Evolutionary conservation across 2,888 invertebrate genomes (phyloP).

Genomic region (Silvanus unidentatus): DNA sequence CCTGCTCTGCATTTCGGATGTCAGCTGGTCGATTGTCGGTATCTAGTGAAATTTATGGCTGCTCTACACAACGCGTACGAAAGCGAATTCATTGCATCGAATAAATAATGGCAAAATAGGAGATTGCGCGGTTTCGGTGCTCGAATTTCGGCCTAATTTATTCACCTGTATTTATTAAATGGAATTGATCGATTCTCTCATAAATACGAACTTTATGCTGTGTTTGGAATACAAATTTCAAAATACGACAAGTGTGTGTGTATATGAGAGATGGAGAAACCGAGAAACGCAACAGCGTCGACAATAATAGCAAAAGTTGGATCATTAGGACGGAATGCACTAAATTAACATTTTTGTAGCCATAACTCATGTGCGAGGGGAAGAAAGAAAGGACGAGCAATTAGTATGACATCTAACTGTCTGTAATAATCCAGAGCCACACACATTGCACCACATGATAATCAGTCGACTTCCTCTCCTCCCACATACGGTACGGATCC

Average conservation of each 20-base stretch:
- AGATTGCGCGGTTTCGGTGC: constrained; percentile 37
- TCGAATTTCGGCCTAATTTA: constrained; percentile 40
- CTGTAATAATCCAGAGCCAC: constrained; percentile 35
- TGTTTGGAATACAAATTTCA: too few relatives aligned
- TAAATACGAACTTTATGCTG: too few relatives aligned
- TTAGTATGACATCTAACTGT: constrained; percentile 43
- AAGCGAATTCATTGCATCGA: constrained; percentile 24
- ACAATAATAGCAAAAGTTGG: constrained; percentile 26
- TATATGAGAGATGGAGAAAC: too few relatives aligned
- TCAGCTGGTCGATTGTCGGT: constrained; percentile 25
- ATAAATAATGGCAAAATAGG: constrained; percentile 35
- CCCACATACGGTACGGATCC: constrained; percentile 8
- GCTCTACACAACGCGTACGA: constrained; percentile 30
- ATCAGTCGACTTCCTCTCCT: constrained; percentile 17
- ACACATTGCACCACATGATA: constrained; percentile 35
- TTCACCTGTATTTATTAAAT: constrained; percentile 45
- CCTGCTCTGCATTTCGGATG: constrained; percentile 19
- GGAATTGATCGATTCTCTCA: too few relatives aligned
- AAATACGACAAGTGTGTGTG: too few relatives aligned
- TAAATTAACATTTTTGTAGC: constrained; percentile 34
- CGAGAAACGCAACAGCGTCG: too few relatives aligned
- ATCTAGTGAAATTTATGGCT: constrained; percentile 30
- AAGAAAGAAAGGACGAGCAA: constrained; percentile 38
- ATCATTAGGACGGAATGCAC: constrained; percentile 37
- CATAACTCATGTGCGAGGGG: constrained; percentile 34